A percentile compares a stretch with the other conserved stretches of the same genome.
These are phyloP conservation scores for Hassar affinis DNA, from an alignment of 2,113 vertebrate genomes.

Conservation along the genomic window DNA sequence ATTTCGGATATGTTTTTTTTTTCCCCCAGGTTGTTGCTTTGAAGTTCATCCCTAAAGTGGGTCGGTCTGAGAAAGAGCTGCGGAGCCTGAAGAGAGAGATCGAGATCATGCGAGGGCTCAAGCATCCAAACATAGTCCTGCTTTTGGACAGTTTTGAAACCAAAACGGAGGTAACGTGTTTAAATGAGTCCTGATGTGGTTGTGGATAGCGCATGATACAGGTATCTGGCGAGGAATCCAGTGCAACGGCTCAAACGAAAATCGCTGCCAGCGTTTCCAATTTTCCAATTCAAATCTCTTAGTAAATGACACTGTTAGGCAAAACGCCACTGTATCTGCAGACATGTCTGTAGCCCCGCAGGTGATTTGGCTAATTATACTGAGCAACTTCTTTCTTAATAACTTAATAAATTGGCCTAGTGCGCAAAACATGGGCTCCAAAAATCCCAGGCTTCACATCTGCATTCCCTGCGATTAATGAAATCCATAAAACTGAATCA, in stretches of 20 bases:
- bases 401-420: neutral
- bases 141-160: constrained; percentile 96
- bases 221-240: constrained; percentile 19
- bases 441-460: neutral
- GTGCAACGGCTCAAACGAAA: constrained; percentile 43
- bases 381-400: neutral
- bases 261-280: constrained; percentile 43
- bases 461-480: neutral
- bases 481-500: neutral
- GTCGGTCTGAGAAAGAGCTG: constrained; percentile 88
- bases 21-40: constrained; percentile 85
- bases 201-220: neutral
- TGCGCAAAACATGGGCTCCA: neutral
- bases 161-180: constrained; percentile 78
- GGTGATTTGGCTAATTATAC: constrained; percentile 18
- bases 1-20: neutral
- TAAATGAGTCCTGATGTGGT: neutral
- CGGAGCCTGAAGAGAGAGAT: constrained; percentile 86
- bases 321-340: constrained; percentile 25
- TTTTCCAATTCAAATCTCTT: constrained; percentile 49
- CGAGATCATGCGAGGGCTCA: constrained; percentile 88
- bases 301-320: constrained; percentile 37
- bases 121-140: constrained; percentile 91
- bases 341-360: neutral
- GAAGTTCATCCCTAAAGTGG: constrained; percentile 93